Evolutionary conservation across 1,140 invertebrate genomes (phyloP).

Genomic region (Alviniconcha marisindica): DNA sequence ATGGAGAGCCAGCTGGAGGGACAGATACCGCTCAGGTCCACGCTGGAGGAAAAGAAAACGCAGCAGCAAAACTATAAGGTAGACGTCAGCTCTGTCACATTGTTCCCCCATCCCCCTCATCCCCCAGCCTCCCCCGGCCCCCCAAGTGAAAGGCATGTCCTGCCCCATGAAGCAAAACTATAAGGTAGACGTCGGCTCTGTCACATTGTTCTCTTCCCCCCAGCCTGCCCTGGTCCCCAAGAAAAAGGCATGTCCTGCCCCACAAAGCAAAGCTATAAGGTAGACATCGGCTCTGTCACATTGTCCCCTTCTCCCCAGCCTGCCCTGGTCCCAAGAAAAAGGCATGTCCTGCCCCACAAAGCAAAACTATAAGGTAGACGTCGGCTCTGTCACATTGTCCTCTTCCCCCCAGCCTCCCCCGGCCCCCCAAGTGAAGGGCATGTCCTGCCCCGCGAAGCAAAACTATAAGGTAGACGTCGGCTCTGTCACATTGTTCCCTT

Average conservation of each 20-base stretch:
- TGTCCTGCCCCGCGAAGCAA: too few species aligned
- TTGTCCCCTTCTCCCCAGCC: background rate
- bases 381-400: background rate
- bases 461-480: slow-evolving; percentile 81
- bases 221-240: too few species aligned
- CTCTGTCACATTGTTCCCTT: background rate
- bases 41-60: slow-evolving; percentile 92
- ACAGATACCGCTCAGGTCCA: slow-evolving; percentile 85
- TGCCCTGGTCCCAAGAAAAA: too few species aligned
- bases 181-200: slow-evolving; percentile 75
- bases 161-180: slow-evolving; percentile 85
- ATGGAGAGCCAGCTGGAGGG: slow-evolving; percentile 86
- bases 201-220: background rate
- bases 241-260: too few species aligned
- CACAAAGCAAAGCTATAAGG: slow-evolving; percentile 84
- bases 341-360: too few species aligned
- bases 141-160: too few species aligned
- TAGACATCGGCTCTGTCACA: slow-evolving; percentile 39
- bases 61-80: slow-evolving; percentile 83
- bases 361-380: slow-evolving; percentile 82
- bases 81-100: slow-evolving; percentile 2
- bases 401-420: too few species aligned
- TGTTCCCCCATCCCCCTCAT: too few species aligned
- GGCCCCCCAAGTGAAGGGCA: too few species aligned
- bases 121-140: too few species aligned